phyloP scores from a whole-genome alignment of 2,113 vertebrate genomes.

The Apodemus speciosus region DNA sequence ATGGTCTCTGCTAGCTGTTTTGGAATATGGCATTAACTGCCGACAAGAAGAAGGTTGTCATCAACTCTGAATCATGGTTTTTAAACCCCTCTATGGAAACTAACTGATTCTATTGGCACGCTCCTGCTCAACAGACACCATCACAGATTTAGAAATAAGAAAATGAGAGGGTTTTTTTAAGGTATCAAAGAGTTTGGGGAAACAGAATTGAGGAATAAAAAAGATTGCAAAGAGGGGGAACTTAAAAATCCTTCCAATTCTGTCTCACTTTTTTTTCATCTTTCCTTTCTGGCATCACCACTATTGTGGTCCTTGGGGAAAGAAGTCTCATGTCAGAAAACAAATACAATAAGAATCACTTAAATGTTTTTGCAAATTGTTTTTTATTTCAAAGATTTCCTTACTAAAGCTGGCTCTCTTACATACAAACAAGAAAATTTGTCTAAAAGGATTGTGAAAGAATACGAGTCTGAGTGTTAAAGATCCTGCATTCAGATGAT shows the following conservation, averaged over 20 bases:
- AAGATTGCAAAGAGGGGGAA: not conserved
- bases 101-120: not conserved
- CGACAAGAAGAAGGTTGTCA: not conserved
- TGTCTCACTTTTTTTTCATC: not conserved
- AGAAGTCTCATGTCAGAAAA: not conserved
- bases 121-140: not conserved
- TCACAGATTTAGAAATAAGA: not conserved
- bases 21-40: not conserved
- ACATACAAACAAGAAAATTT: not conserved
- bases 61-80: not conserved
- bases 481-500: not conserved
- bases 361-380: conserved; percentile 34
- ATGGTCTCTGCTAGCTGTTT: not conserved
- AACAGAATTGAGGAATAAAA: not conserved
- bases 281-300: not conserved
- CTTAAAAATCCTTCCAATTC: conserved; percentile 4
- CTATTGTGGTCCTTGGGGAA: not conserved
- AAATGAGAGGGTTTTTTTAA: not conserved
- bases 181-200: not conserved
- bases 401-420: not conserved
- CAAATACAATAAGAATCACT: not conserved
- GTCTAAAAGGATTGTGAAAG: not conserved
- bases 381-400: not conserved
- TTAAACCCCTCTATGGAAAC: conserved; percentile 32
- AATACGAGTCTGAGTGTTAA: not conserved